Evolutionary conservation across 2,888 invertebrate species (phyloP).

Genomic region (Brachyptera putata): DNA sequence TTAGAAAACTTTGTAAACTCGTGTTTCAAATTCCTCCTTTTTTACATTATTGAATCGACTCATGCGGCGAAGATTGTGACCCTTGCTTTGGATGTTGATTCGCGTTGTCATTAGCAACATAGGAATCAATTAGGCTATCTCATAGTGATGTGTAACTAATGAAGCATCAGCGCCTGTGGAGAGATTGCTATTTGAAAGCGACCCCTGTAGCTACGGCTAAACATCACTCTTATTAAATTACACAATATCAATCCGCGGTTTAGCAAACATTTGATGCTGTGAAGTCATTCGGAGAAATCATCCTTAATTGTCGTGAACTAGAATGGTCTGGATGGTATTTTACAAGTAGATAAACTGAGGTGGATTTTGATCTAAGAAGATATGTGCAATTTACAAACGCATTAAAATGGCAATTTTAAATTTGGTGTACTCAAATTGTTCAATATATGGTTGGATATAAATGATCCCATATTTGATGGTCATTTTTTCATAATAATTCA

Average conservation of each 20-base stretch:
- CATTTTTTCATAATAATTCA: too few species aligned
- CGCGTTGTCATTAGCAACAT: conserved; percentile 29
- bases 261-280: background rate
- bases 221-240: conserved; percentile 7
- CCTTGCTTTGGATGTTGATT: too few species aligned
- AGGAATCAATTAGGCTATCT: conserved; percentile 30
- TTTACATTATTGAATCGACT: conserved; percentile 2
- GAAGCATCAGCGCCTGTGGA: conserved; percentile 21
- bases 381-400: too few species aligned
- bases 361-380: too few species aligned
- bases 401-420: too few species aligned
- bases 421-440: too few species aligned
- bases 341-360: too few species aligned
- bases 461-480: too few species aligned
- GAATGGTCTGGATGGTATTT: too few species aligned
- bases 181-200: background rate
- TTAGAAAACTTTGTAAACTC: background rate
- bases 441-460: too few species aligned
- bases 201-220: background rate
- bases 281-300: background rate
- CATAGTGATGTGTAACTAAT: conserved; percentile 27
- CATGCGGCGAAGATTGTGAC: conserved; percentile 14
- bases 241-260: conserved; percentile 15
- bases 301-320: background rate
- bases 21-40: conserved; percentile 9